phyloP scores from a whole-genome alignment of 92 coral and sea anemone species.

The Palythoa grandiflora region DNA sequence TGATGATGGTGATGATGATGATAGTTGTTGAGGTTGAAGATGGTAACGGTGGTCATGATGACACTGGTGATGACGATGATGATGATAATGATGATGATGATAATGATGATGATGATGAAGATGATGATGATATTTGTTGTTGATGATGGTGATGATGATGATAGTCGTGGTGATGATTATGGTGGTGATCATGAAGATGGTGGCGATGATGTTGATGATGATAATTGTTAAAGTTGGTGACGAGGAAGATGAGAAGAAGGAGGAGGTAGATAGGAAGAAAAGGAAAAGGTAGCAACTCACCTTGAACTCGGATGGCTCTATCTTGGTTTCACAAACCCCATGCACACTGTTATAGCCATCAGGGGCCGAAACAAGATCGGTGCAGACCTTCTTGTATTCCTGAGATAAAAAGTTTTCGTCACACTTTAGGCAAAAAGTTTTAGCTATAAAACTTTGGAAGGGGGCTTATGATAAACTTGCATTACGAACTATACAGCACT shows the following conservation, averaged over 20 bases:
- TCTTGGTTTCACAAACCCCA: slow-evolving; percentile 69
- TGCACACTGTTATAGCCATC: slow-evolving; percentile 83
- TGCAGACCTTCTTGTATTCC: slow-evolving; percentile 77
- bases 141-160: neutral
- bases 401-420: neutral
- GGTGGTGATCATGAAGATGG: neutral
- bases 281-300: slow-evolving; percentile 29
- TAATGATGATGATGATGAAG: neutral
- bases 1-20: no score
- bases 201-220: neutral
- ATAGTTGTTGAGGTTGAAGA: no score
- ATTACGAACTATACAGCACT: no score
- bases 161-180: no score
- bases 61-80: no score
- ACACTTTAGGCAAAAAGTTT: neutral
- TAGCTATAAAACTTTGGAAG: neutral
- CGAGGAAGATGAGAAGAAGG: neutral
- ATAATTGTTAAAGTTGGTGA: neutral
- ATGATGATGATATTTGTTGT: neutral
- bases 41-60: neutral
- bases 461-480: neutral
- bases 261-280: neutral
- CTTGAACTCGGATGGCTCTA: slow-evolving; percentile 81
- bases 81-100: neutral
- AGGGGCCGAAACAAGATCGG: slow-evolving; percentile 79